phyloP scores from a whole-genome alignment of 2,113 vertebrate genomes.

The Hippocampus mohnikei region DNA sequence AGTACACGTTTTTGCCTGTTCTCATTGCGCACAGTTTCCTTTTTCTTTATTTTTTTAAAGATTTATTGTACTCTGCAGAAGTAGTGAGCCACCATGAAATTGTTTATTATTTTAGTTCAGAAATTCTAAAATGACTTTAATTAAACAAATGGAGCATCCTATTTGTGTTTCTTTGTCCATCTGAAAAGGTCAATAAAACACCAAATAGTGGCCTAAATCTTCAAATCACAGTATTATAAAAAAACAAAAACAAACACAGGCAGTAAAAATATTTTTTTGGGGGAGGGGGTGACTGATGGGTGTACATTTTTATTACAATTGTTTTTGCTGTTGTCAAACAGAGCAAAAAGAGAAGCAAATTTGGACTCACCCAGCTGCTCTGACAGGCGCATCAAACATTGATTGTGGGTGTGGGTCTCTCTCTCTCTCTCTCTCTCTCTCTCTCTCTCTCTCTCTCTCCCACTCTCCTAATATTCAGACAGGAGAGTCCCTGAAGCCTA shows the following conservation, averaged over 20 bases:
- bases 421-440: constrained; percentile 10
- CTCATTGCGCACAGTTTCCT: not conserved
- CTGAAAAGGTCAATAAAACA: not conserved
- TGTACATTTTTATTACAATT: constrained; percentile 11
- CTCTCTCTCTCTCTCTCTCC: not conserved
- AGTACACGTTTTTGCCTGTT: not conserved
- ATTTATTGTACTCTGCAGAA: not conserved
- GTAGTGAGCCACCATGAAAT: not conserved
- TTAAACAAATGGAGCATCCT: not conserved
- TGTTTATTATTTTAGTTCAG: not conserved
- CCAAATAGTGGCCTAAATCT: not conserved
- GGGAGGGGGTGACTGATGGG: too few relatives aligned
- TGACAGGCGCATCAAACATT: constrained; percentile 50
- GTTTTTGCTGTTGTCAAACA: constrained; percentile 52
- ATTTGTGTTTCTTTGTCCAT: not conserved
- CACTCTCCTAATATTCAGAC: constrained; percentile 42
- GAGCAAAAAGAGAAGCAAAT: constrained; percentile 44
- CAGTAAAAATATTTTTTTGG: too few relatives aligned
- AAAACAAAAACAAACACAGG: too few relatives aligned
- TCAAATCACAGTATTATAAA: not conserved
- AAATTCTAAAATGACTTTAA: not conserved
- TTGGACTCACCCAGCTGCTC: constrained; percentile 37
- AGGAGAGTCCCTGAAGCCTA: constrained; percentile 58
- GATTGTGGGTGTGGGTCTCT: constrained; percentile 57
- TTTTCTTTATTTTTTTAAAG: not conserved